These are phyloP conservation scores for Tetrao urogallus DNA, from an alignment of 2,113 vertebrate species.

Conservation along the genomic window DNA sequence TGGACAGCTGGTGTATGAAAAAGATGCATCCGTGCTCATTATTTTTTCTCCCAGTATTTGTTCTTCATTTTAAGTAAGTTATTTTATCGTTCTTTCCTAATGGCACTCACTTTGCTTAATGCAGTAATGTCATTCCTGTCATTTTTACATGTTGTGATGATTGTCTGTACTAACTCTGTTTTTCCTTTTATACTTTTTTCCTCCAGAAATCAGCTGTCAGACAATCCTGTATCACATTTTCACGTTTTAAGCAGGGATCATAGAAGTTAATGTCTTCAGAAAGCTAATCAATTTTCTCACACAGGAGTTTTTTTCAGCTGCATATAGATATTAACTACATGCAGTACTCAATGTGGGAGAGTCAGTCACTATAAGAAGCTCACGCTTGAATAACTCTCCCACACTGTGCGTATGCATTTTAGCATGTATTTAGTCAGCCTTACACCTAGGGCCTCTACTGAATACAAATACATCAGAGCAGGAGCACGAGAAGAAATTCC, in stretches of 20 bases:
- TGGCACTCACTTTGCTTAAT: not conserved
- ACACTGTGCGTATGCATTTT: not conserved
- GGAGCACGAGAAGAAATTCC: not conserved
- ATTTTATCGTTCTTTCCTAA: slow-evolving; percentile 12
- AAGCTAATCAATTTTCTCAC: slow-evolving; percentile 3
- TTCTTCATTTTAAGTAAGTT: not conserved
- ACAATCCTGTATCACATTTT: not conserved
- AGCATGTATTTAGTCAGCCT: slow-evolving; percentile 34
- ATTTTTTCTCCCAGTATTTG: not conserved
- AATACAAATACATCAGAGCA: not conserved
- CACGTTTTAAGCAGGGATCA: not conserved
- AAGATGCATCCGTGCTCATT: not conserved
- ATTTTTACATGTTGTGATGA: not conserved
- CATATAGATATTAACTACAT: slow-evolving; percentile 22
- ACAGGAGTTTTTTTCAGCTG: not conserved
- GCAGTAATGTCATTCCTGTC: not conserved
- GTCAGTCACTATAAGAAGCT: slow-evolving; percentile 63
- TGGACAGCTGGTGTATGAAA: not conserved
- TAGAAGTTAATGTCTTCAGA: not conserved
- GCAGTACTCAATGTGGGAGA: slow-evolving; percentile 41
- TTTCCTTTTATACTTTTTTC: not conserved
- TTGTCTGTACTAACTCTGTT: not conserved
- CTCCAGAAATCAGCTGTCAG: not conserved
- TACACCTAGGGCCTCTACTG: not conserved
- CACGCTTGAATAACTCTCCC: slow-evolving; percentile 55